These are phyloP conservation scores for Diachrysia chrysitis DNA, from an alignment of 2,888 invertebrate genomes.

Conservation along the genomic window DNA sequence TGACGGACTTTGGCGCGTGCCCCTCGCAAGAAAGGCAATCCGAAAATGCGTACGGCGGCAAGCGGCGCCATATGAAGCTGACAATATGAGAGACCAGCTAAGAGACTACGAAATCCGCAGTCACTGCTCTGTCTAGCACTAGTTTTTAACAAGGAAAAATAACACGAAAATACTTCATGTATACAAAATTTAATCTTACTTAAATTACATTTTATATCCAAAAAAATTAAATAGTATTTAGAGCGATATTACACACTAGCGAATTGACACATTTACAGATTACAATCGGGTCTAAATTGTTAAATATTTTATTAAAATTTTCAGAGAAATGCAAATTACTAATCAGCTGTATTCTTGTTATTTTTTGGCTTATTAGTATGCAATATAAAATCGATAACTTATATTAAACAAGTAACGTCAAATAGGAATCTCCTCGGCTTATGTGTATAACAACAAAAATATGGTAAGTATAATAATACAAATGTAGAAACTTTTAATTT, in stretches of 20 bases:
- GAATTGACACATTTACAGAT: neutral
- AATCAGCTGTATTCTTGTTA: neutral
- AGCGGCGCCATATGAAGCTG: no score
- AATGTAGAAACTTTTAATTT: neutral
- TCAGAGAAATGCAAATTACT: neutral
- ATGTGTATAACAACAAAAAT: neutral
- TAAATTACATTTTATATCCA: neutral
- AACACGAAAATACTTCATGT: neutral
- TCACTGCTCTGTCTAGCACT: no score
- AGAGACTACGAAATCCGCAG: no score
- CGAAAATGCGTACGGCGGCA: no score
- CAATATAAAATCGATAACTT: neutral
- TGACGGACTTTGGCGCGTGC: no score
- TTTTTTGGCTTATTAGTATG: neutral
- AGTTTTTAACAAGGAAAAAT: neutral
- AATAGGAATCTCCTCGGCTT: neutral
- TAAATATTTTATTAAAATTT: neutral
- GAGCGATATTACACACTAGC: neutral
- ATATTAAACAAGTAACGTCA: neutral
- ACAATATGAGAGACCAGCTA: no score
- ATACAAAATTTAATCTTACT: neutral
- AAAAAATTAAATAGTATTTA: neutral
- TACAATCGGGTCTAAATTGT: neutral
- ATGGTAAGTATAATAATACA: neutral
- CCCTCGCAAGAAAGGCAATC: no score